A percentile compares a stretch with the other conserved stretches of the same genome.
Evolutionary conservation across 2,888 invertebrate genomes (phyloP).

Genomic region (Petrolisthes cinctipes): DNA sequence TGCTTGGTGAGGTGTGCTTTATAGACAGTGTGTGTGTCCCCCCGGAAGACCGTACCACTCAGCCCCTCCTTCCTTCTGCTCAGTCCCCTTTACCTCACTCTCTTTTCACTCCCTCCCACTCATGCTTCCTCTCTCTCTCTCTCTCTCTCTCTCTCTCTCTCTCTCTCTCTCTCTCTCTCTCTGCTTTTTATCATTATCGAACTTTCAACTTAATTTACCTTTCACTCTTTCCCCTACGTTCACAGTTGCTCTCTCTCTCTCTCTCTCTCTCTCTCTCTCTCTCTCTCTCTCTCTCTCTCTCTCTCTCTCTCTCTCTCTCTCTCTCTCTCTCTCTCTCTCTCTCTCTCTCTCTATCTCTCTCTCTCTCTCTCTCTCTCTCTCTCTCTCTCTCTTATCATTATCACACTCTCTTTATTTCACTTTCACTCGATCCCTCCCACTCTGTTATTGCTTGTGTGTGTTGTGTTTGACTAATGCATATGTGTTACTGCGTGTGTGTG

Average conservation of each 20-base stretch:
- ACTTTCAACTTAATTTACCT: neutral
- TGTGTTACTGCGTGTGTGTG: no score
- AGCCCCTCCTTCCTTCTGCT: no score
- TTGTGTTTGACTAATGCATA: no score
- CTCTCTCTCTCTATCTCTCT: slow-evolving; percentile 1
- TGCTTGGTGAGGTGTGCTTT: no score
- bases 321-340: neutral
- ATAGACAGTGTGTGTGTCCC: no score
- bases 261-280: slow-evolving; percentile 23
- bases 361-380: neutral
- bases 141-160: neutral
- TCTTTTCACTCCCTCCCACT: neutral
- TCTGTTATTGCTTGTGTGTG: neutral
- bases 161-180: slow-evolving; percentile 21
- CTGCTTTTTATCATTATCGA: neutral
- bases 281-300: neutral
- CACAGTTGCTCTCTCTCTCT: neutral
- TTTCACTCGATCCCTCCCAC: neutral
- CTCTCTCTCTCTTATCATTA: neutral
- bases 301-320: slow-evolving; percentile 29
- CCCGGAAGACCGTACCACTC: no score
- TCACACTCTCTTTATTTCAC: neutral
- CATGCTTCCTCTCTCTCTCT: neutral
- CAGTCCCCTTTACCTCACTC: neutral
- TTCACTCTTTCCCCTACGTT: neutral